Evolutionary conservation across 2,888 invertebrate genomes (phyloP).

Genomic region (Stegophylla sp.): DNA sequence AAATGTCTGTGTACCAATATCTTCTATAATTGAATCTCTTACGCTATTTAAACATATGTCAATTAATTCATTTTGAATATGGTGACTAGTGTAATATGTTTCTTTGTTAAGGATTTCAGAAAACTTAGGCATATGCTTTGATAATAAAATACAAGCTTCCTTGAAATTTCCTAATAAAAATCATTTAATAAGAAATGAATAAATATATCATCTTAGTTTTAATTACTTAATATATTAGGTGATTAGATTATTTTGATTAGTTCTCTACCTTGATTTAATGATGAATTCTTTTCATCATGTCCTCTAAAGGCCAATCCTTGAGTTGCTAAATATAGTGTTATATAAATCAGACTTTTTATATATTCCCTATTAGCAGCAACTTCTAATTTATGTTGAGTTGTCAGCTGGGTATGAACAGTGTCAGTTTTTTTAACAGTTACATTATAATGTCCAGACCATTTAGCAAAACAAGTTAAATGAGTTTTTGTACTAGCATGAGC

Average conservation of each 20-base stretch:
- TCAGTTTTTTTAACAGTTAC: neutral
- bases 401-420: neutral
- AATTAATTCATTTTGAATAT: conserved; percentile 15
- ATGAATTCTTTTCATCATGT: neutral
- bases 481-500: conserved; percentile 8
- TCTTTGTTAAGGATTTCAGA: neutral
- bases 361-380: neutral
- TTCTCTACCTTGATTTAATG: conserved; percentile 4
- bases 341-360: neutral
- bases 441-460: conserved; percentile 11
- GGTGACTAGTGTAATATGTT: conserved; percentile 7
- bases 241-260: neutral
- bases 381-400: neutral
- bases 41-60: neutral
- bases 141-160: conserved; percentile 5
- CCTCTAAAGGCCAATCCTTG: neutral
- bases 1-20: neutral
- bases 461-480: neutral
- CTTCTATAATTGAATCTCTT: conserved; percentile 11
- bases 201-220: neutral
- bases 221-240: neutral
- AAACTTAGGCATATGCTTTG: no score
- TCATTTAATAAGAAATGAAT: no score
- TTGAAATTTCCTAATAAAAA: no score
- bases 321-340: conserved; percentile 4